A percentile compares a stretch with the other conserved stretches of the same genome.
Evolutionary conservation across 53 echinoderm and acorn worm genomes (phyloP).

Genomic region (Echinometra lucunter): DNA sequence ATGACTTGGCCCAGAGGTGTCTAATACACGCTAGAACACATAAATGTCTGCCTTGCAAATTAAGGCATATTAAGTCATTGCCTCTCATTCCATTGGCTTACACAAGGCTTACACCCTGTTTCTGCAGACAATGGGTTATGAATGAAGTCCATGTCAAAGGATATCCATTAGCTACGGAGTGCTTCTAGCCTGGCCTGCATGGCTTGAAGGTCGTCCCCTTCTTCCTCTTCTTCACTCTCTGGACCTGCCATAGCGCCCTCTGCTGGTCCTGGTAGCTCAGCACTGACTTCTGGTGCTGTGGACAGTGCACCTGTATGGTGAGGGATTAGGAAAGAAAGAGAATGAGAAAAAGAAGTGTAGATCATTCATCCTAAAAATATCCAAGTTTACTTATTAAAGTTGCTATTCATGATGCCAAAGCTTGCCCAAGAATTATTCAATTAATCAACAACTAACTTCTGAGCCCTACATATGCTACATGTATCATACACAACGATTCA

Average conservation of each 20-base stretch:
- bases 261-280: slow-evolving; percentile 79
- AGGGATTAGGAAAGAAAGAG: not conserved
- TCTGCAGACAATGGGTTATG: no score
- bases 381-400: no score
- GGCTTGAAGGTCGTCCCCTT: slow-evolving; percentile 70
- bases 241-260: slow-evolving; percentile 79
- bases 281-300: slow-evolving; percentile 85
- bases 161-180: slow-evolving; percentile 77
- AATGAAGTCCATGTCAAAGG: not conserved
- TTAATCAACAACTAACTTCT: no score
- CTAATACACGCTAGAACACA: not conserved
- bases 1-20: not conserved
- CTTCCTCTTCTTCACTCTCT: slow-evolving; percentile 89
- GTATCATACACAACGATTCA: no score
- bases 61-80: not conserved
- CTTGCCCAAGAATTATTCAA: no score
- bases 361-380: no score
- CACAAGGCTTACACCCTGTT: not conserved
- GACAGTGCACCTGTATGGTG: slow-evolving; percentile 79
- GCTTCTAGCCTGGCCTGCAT: slow-evolving; percentile 99
- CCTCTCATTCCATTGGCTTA: no score
- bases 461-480: no score
- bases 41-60: not conserved
- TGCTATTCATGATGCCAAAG: no score
- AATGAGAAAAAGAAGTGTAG: not conserved